Base-by-base conservation (phyloP, 1,140 invertebrate species). In the Dendrolimus kikuchii region DNA sequence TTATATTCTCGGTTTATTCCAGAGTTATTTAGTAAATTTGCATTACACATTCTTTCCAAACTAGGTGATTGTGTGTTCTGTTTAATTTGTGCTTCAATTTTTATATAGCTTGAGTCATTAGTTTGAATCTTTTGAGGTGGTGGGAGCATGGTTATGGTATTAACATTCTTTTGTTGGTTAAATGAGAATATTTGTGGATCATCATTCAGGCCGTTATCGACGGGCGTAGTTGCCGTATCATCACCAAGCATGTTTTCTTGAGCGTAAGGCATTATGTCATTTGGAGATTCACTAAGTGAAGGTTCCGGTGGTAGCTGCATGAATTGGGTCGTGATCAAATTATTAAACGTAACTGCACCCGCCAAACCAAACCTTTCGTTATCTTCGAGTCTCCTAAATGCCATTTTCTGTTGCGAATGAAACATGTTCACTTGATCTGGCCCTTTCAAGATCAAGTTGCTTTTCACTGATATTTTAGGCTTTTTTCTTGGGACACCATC, bases 381-480 rank as follows among this genome's bases (percentile, higher is more conserved):
- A 39, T 86, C 78, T 50, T 84, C 76, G n/a, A 84, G 53, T 41
- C 71, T 65, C 53, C 77, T 78, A 53, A 84, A 86, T 5, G 80
- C 82, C 79, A 86, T 85, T 60, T 83, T 80, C 52, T 86, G 81
- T 55, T 86, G 84, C 7, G 80, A 81, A 64, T 88, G 77, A 53
- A 88, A 87, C 70, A 78, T 83, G 42, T 87, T 82, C 5, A 79
- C 71, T 53, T 84, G 80, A 56, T 88, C 81, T 7, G 87, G 84
- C 0, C 84, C 87, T 69, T 88, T 88, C 5, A 88, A 55, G 55
- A 88, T 85, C 38, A 88, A 57, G 60, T 88, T 88, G 51, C 87
- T 88, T 64, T 88, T 88, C 0, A 88, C 87, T 5, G 85, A 88
- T 71, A 88, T 88, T 60, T 88, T 88, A 0, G 87, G 81, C 47